Evolutionary conservation across 2,113 vertebrate genomes (phyloP).

Genomic region (Dolichallabes microphthalmus): DNA sequence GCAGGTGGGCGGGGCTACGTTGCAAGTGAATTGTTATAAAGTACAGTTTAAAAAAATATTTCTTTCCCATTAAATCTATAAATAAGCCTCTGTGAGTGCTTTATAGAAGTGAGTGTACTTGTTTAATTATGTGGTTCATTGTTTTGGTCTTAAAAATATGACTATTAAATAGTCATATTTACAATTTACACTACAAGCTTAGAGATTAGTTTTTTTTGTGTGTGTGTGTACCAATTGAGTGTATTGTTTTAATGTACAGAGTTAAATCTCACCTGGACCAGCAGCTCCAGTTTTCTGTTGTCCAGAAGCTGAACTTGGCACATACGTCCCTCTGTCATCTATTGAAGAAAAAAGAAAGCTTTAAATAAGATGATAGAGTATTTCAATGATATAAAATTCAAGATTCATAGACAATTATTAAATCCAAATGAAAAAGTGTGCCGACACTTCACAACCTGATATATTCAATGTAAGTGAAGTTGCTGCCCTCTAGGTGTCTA

Average conservation of each 20-base stretch:
- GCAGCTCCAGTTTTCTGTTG: slow-evolving; percentile 96
- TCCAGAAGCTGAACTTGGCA: slow-evolving; percentile 98
- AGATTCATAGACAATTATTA: background rate
- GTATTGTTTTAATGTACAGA: background rate
- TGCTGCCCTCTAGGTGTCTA: too few species aligned
- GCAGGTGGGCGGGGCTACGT: background rate
- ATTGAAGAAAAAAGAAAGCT: slow-evolving; percentile 53
- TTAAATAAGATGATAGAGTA: background rate
- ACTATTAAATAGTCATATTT: background rate
- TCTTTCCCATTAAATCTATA: background rate
- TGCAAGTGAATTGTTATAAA: too few species aligned
- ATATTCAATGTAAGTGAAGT: background rate
- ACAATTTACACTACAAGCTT: background rate
- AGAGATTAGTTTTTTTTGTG: background rate
- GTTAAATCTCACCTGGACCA: slow-evolving; percentile 87
- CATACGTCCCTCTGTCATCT: slow-evolving; percentile 97
- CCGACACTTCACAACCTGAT: background rate
- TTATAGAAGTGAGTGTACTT: background rate
- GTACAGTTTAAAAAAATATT: background rate
- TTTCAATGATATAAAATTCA: background rate
- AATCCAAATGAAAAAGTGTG: background rate
- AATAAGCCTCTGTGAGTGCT: background rate
- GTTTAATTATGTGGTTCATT: background rate
- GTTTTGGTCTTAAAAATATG: background rate
- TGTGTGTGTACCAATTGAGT: background rate